Evolutionary conservation across 1,140 invertebrate genomes (phyloP).

Genomic region (Oscheius sp.): DNA sequence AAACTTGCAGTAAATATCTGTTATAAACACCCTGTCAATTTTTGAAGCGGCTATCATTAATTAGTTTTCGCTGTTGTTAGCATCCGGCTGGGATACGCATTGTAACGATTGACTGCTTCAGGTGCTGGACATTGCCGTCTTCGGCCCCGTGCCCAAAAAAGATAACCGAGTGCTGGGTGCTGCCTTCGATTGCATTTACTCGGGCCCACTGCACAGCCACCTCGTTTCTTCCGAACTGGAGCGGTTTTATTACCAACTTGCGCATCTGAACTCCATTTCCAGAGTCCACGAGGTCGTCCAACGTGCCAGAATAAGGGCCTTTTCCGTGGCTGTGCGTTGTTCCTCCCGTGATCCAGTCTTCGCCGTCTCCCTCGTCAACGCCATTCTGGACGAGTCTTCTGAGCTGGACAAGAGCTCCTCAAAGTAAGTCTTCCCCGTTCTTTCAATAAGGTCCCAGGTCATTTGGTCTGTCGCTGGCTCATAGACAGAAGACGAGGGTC

Average conservation of each 20-base stretch:
- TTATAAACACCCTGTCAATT: too few relatives aligned
- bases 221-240: too few relatives aligned
- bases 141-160: constrained; percentile 40
- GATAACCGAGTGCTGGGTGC: constrained; percentile 6
- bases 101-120: too few relatives aligned
- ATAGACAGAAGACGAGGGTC: constrained; percentile 37
- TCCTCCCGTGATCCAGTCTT: neutral
- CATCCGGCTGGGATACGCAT: too few relatives aligned
- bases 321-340: constrained; percentile 8
- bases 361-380: neutral
- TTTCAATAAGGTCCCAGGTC: constrained; percentile 25
- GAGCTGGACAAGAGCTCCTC: constrained; percentile 22
- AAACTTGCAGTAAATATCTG: too few relatives aligned
- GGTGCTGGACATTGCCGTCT: constrained; percentile 27
- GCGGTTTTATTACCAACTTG: too few relatives aligned
- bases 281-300: constrained; percentile 27
- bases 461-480: constrained; percentile 39
- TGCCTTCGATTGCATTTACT: constrained; percentile 17
- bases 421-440: neutral
- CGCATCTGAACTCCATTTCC: constrained; percentile 15
- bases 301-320: constrained; percentile 18
- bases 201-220: too few relatives aligned
- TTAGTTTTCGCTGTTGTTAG: too few relatives aligned
- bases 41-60: too few relatives aligned
- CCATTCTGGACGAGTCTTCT: neutral